These are phyloP conservation scores for Battus philenor DNA, from an alignment of 1,140 invertebrate species.

Conservation along the genomic window DNA sequence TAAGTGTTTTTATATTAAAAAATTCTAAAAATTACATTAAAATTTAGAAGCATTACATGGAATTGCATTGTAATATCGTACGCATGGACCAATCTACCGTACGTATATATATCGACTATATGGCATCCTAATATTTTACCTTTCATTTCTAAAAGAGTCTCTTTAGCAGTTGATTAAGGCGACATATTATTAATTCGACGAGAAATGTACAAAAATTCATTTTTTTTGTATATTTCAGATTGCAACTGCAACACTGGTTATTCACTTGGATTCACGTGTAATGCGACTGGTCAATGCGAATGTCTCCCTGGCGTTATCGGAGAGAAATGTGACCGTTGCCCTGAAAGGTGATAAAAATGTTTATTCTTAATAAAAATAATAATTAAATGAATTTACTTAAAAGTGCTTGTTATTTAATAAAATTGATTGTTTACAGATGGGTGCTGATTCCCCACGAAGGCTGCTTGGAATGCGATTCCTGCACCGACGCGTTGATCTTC, in stretches of 20 bases:
- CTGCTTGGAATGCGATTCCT: slow-evolving; percentile 91
- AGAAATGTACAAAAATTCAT: no score
- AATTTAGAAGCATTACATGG: no score
- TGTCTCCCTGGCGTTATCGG: slow-evolving; percentile 97
- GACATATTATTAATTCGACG: no score
- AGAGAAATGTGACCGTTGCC: slow-evolving; percentile 96
- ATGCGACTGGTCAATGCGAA: slow-evolving; percentile 93
- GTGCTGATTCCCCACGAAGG: slow-evolving; percentile 83
- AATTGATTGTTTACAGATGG: slow-evolving; percentile 48
- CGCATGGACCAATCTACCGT: no score
- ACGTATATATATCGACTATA: no score
- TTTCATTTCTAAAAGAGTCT: no score
- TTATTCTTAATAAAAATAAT: background rate
- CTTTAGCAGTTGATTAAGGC: no score
- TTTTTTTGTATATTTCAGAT: slow-evolving; percentile 72
- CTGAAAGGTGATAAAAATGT: slow-evolving; percentile 82
- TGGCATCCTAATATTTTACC: no score
- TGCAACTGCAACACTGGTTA: slow-evolving; percentile 92
- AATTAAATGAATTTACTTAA: no score
- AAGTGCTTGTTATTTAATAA: background rate
- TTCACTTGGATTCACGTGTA: slow-evolving; percentile 92
- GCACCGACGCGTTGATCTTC: slow-evolving; percentile 91
- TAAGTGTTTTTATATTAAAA: no score
- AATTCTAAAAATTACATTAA: no score
- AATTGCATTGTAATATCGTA: no score